Conservation (phyloP, 2,797 vertebrate species). For the Coendou prehensilis region DNA sequence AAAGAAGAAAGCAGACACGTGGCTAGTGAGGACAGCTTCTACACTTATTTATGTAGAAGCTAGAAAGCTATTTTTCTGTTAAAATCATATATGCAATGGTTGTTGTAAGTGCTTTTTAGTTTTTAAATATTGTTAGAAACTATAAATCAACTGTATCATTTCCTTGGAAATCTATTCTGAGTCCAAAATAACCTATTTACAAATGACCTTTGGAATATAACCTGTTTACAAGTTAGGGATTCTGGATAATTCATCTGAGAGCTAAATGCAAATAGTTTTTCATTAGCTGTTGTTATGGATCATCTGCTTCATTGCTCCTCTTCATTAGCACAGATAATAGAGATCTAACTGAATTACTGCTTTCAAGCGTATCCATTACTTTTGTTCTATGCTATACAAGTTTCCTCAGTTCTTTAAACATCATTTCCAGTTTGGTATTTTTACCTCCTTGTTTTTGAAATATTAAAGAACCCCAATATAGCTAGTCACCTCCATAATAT, state of each 20-base stretch:
- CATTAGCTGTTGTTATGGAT: constrained; percentile 76
- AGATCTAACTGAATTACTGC: constrained; percentile 75
- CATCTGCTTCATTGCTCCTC: constrained; percentile 78
- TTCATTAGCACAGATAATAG: constrained; percentile 83
- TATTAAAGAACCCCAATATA: neutral
- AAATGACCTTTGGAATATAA: constrained; percentile 76
- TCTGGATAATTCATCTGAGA: constrained; percentile 61
- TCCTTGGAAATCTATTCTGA: constrained; percentile 51
- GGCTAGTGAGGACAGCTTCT: neutral
- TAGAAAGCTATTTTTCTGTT: neutral
- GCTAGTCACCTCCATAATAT: constrained; percentile 28
- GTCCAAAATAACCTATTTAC: constrained; percentile 76
- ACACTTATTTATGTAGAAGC: neutral
- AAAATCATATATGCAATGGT: neutral
- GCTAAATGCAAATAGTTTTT: constrained; percentile 79
- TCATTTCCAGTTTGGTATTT: constrained; percentile 46
- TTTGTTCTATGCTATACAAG: constrained; percentile 19
- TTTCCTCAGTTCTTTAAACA: constrained; percentile 49
- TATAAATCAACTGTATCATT: constrained; percentile 61
- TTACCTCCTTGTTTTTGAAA: constrained; percentile 16
- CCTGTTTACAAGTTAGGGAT: constrained; percentile 78
- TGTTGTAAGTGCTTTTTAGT: neutral
- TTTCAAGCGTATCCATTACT: constrained; percentile 59
- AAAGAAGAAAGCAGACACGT: neutral
- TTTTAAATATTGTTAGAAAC: constrained; percentile 14